A percentile compares a stretch with the other conserved stretches of the same genome.
Conservation (phyloP, 2,888 invertebrate species). For the Drosophila anceps region DNA sequence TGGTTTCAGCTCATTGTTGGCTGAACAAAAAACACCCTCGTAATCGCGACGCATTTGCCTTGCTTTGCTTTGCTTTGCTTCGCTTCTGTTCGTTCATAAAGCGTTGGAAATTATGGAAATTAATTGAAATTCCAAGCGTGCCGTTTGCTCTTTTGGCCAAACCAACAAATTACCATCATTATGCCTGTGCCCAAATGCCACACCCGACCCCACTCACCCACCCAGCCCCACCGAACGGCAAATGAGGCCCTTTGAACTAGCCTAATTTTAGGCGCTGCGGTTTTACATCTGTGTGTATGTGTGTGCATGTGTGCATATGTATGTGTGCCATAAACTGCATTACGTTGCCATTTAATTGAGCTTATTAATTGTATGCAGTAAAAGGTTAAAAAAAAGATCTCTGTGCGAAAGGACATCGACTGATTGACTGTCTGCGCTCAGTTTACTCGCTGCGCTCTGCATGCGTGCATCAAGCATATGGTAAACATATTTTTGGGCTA, state of each 20-base stretch:
- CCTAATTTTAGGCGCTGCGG: conserved; percentile 64
- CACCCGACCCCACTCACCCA: neutral
- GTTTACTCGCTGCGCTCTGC: conserved; percentile 44
- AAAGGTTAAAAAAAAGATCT: conserved; percentile 14
- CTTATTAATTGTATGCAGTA: conserved; percentile 57
- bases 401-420: conserved; percentile 22
- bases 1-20: conserved; percentile 30
- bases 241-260: conserved; percentile 62
- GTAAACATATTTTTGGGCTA: conserved; percentile 45
- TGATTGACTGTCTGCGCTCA: conserved; percentile 65
- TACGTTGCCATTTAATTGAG: conserved; percentile 61
- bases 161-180: conserved; percentile 85
- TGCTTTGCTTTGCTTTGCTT: conserved; percentile 55
- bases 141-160: conserved; percentile 84
- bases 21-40: conserved; percentile 51
- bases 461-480: conserved; percentile 13
- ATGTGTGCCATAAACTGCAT: conserved; percentile 38
- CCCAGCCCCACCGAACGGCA: conserved; percentile 22
- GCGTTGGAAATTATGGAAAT: conserved; percentile 84
- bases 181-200: conserved; percentile 49
- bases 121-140: conserved; percentile 85
- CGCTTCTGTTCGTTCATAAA: conserved; percentile 70
- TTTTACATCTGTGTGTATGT: conserved; percentile 18
- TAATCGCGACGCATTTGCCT: conserved; percentile 54
- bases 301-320: conserved; percentile 2